Evolutionary conservation across 2,113 vertebrate species (phyloP).

Genomic region (Orcinus orca): DNA sequence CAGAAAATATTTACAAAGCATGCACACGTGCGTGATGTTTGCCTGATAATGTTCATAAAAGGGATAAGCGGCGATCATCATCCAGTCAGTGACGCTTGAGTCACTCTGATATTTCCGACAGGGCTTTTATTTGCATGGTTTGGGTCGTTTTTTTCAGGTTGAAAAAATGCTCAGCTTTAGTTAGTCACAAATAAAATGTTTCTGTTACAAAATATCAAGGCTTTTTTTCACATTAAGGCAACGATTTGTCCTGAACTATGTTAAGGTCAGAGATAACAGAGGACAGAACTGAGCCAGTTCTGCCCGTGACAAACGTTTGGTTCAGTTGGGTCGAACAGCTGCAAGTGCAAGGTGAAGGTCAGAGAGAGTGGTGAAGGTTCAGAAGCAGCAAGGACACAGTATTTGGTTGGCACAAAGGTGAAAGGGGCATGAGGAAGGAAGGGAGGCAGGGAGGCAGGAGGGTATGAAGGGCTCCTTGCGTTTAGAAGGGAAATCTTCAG

Average conservation of each 20-base stretch:
- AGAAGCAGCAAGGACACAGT: too few relatives aligned
- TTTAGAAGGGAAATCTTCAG: neutral
- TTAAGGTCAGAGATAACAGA: neutral
- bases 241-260: neutral
- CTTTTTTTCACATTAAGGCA: neutral
- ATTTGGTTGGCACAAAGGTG: neutral
- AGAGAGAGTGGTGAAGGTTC: neutral
- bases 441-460: neutral
- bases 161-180: neutral
- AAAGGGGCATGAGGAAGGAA: neutral
- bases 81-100: neutral
- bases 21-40: neutral
- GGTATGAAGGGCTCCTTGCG: neutral
- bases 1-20: neutral
- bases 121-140: neutral
- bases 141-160: neutral
- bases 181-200: neutral
- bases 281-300: neutral
- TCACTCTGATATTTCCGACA: neutral
- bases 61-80: neutral
- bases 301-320: neutral
- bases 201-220: neutral
- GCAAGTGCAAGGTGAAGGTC: neutral
- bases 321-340: neutral
- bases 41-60: neutral